Percentiles rank a stretch among this genome's conserved stretches.
Conservation (phyloP, 2,797 vertebrate species). For the Adrianichthys oophorus region DNA sequence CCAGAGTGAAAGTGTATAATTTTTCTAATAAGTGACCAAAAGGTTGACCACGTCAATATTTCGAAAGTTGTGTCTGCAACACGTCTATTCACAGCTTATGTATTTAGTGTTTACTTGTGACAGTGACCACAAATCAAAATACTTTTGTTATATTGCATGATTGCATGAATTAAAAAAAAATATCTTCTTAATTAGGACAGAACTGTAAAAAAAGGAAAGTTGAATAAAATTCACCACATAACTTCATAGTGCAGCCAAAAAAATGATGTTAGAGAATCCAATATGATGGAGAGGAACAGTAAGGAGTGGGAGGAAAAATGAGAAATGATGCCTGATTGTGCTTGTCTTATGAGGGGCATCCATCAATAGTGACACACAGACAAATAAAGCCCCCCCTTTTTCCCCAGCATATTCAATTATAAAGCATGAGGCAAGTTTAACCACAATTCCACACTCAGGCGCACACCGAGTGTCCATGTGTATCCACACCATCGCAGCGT, state of each 20-base stretch:
- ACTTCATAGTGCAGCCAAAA: conserved; percentile 36
- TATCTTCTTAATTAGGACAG: conserved; percentile 56
- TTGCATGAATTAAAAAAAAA: conserved; percentile 37
- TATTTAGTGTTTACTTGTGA: too few relatives aligned
- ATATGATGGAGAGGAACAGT: conserved; percentile 61
- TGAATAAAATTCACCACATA: conserved; percentile 60
- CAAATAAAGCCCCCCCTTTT: conserved; percentile 66
- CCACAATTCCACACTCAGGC: conserved; percentile 23
- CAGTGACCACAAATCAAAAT: too few relatives aligned
- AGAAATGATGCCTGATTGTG: conserved; percentile 77
- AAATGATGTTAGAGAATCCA: conserved; percentile 41
- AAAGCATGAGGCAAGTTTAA: conserved; percentile 20
- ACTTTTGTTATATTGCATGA: conserved; percentile 9
- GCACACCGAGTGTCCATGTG: not conserved
- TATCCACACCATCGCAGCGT: conserved; percentile 12
- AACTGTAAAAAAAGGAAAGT: conserved; percentile 39
- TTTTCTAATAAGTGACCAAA: too few relatives aligned
- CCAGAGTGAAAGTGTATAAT: too few relatives aligned
- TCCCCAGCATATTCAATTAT: conserved; percentile 66
- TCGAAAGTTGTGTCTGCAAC: too few relatives aligned
- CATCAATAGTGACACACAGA: conserved; percentile 74
- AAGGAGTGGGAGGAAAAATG: conserved; percentile 68
- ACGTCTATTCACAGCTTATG: too few relatives aligned
- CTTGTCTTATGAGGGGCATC: conserved; percentile 81
- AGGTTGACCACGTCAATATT: too few relatives aligned